phyloP scores from a whole-genome alignment of 1,140 invertebrate genomes.

The Limonius californicus region DNA sequence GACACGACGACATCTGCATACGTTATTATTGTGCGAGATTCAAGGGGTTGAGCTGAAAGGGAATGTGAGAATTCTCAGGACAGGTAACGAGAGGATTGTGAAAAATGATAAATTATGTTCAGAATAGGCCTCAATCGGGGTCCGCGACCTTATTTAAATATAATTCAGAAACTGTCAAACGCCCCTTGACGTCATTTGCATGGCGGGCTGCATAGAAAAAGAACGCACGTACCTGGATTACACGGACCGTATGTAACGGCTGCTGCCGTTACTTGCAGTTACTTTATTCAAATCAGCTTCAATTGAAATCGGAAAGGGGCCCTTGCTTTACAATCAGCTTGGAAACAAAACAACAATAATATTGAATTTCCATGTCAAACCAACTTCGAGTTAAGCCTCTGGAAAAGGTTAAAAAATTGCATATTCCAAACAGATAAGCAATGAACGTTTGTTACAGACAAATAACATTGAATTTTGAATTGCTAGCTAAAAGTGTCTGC shows the following conservation, averaged over 20 bases:
- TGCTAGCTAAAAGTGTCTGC: too few species aligned
- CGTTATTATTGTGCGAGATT: constrained; percentile 19
- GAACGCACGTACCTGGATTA: constrained; percentile 25
- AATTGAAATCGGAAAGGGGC: not conserved
- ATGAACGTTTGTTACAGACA: too few species aligned
- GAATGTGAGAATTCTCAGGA: constrained; percentile 31
- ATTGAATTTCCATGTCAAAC: not conserved
- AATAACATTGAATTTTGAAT: too few species aligned
- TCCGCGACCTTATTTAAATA: constrained; percentile 42
- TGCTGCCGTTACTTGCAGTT: constrained; percentile 8
- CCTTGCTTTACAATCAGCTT: constrained; percentile 6
- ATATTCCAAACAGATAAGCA: too few species aligned
- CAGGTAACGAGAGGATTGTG: constrained; percentile 39
- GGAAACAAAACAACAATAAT: not conserved
- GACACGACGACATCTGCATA: constrained; percentile 38
- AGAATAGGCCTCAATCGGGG: constrained; percentile 28
- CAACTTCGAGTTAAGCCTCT: too few species aligned
- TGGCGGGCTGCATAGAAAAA: constrained; percentile 28
- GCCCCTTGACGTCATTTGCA: constrained; percentile 41
- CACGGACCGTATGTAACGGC: not conserved
- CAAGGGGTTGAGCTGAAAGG: constrained; percentile 19
- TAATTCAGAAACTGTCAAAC: constrained; percentile 44
- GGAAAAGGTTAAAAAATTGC: too few species aligned
- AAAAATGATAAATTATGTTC: constrained; percentile 44
- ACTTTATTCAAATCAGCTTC: constrained; percentile 10